phyloP scores from a whole-genome alignment of 2,888 invertebrate genomes.

The Pristionchus arcanus region DNA sequence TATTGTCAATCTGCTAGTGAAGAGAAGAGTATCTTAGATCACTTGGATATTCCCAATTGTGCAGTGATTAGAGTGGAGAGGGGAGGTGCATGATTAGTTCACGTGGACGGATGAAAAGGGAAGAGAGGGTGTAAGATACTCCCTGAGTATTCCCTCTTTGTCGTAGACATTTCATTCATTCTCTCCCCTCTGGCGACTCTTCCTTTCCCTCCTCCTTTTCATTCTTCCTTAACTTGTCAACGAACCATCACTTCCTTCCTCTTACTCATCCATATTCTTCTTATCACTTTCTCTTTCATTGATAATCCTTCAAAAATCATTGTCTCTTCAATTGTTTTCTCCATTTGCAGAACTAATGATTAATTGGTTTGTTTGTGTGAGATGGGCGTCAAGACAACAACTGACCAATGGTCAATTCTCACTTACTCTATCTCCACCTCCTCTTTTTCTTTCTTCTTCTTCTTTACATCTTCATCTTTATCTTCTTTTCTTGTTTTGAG shows the following conservation, averaged over 20 bases:
- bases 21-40: background rate
- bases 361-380: background rate
- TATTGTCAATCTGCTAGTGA: background rate
- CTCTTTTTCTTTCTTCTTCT: background rate
- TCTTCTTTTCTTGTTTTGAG: background rate
- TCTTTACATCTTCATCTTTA: background rate
- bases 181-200: background rate
- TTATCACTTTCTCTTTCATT: constrained; percentile 19
- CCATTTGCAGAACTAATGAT: constrained; percentile 27
- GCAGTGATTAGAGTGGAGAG: background rate
- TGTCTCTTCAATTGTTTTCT: constrained; percentile 1
- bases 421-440: background rate
- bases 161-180: background rate
- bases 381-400: background rate
- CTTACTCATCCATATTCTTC: constrained; percentile 12
- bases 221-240: constrained; percentile 15
- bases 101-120: background rate
- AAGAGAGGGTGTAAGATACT: constrained; percentile 18
- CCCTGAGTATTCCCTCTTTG: background rate
- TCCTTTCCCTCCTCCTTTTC: background rate
- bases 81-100: background rate
- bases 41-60: background rate
- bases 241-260: background rate
- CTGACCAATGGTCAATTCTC: constrained; percentile 10
- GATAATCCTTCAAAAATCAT: background rate